Percentiles rank a stretch among this genome's conserved stretches.
Evolutionary conservation across 1,140 invertebrate genomes (phyloP).

Genomic region (Eupeodes corollae): DNA sequence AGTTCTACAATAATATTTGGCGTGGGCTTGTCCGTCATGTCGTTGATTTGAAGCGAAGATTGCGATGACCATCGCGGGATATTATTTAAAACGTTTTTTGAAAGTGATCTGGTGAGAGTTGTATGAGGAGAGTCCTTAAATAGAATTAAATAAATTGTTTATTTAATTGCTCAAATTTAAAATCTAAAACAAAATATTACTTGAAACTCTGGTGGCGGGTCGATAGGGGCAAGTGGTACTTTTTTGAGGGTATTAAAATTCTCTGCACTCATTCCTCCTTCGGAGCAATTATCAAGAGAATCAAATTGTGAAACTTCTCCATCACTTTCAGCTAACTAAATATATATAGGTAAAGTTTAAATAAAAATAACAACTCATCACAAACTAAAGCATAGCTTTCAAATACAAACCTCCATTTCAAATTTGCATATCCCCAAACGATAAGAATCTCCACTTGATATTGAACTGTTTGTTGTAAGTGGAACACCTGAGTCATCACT

Average conservation of each 20-base stretch:
- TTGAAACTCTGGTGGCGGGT: conserved; percentile 70
- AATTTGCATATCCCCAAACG: conserved; percentile 38
- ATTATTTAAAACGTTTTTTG: conserved; percentile 28
- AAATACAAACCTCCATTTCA: conserved; percentile 39
- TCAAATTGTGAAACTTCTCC: conserved; percentile 54
- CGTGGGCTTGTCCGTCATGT: no score
- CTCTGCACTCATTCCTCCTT: conserved; percentile 58
- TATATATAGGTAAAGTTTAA: conserved; percentile 2
- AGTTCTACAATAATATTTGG: background rate
- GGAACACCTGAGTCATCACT: conserved; percentile 47
- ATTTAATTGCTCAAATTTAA: conserved; percentile 5
- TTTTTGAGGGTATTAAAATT: conserved; percentile 73
- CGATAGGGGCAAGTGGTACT: conserved; percentile 58
- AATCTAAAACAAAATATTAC: conserved; percentile 33
- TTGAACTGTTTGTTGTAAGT: conserved; percentile 42
- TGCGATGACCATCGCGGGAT: conserved; percentile 31
- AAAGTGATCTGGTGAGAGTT: conserved; percentile 31
- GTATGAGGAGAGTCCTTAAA: conserved; percentile 33
- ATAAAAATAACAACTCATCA: background rate
- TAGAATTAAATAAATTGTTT: background rate
- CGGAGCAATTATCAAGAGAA: conserved; percentile 52
- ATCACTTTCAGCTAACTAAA: conserved; percentile 53
- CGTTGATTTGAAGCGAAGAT: conserved; percentile 21
- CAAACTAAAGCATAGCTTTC: background rate
- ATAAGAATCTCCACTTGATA: conserved; percentile 44